Base-by-base conservation (phyloP, 2,113 vertebrate species). In the Triplophysa siluroides region DNA sequence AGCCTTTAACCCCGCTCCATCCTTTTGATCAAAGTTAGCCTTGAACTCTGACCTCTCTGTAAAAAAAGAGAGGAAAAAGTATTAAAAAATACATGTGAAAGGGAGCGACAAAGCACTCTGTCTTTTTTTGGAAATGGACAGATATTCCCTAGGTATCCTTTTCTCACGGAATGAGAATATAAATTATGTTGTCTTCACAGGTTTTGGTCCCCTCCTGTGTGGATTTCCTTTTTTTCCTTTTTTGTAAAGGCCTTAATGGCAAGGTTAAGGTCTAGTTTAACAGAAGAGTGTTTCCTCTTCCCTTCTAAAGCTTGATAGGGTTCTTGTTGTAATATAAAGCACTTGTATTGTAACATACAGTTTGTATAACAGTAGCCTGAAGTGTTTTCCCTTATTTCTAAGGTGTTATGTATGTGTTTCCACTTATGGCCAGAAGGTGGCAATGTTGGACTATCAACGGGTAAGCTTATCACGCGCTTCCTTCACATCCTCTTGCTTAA, bases 351-450 rank as follows among this genome's bases (percentile, higher is more conserved):
- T 16, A 18, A 52, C 14, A 16, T 16, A 52, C 14, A 52, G 16
- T 16, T 52, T 52, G 50, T 6, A 16, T 5, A 6, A 52, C 50
- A 5, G 50, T 4, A 16, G 43, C 11, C 2, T 45, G 43, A 45
- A 45, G 0, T 45, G 43, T 45, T 45, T 3, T 45, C 43, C 1
- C 43, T 45, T 45, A 12, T 12, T 8, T 18, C 7, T 8, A 7
- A 58, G 8, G n/a, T 21, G 54, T n/a, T 11, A 24, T 82, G 58
- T 11, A 24, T 82, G 58, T 80, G 63, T 80, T 54, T 26, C 8
- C 16, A 41, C 33, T 10, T 56, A 3, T 0, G 0, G 4, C 60
- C 91, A 81, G 83, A 86, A 89, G 91, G 87, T 90, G 90, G 86
- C 62, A 88, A 73, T 84, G 79, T 90, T 87, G 81, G 26, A 73